These are phyloP conservation scores for Ptycholaimellus sp. DNA, from an alignment of 2,888 invertebrate species.

Conservation along the genomic window DNA sequence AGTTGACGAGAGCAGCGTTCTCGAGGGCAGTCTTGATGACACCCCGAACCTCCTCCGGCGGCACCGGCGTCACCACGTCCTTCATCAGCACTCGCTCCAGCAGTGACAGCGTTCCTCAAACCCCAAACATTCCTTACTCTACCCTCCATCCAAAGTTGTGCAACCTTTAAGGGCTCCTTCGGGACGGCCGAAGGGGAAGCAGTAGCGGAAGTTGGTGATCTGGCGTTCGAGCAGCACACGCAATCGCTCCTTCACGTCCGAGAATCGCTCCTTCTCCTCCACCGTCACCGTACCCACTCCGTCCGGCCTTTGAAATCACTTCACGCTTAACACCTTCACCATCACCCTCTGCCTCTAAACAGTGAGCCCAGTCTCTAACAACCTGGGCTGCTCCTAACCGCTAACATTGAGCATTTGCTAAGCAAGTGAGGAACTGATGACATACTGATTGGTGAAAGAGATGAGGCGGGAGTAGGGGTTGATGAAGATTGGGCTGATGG, in stretches of 20 bases:
- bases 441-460: too few species aligned
- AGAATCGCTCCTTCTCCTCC: conserved; percentile 71
- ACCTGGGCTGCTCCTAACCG: too few species aligned
- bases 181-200: conserved; percentile 94
- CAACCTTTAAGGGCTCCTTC: conserved; percentile 90
- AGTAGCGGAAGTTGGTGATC: conserved; percentile 94
- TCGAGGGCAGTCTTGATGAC: conserved; percentile 92
- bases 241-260: conserved; percentile 81
- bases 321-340: conserved; percentile 5
- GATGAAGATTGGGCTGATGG: too few species aligned
- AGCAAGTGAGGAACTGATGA: too few species aligned
- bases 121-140: too few species aligned
- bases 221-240: conserved; percentile 77
- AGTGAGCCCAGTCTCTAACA: too few species aligned
- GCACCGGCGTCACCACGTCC: conserved; percentile 86
- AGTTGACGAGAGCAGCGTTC: conserved; percentile 88
- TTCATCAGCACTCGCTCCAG: conserved; percentile 95
- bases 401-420: too few species aligned
- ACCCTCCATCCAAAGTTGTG: too few species aligned
- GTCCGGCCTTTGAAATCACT: conserved; percentile 77
- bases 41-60: conserved; percentile 70
- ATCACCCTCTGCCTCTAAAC: not conserved
- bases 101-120: conserved; percentile 77
- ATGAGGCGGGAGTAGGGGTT: too few species aligned
- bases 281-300: conserved; percentile 93